Evolutionary conservation across 2,113 vertebrate genomes (phyloP), one percentile per base, ranked within the genome.

Genomic region (Lepidothrix coronata): DNA sequence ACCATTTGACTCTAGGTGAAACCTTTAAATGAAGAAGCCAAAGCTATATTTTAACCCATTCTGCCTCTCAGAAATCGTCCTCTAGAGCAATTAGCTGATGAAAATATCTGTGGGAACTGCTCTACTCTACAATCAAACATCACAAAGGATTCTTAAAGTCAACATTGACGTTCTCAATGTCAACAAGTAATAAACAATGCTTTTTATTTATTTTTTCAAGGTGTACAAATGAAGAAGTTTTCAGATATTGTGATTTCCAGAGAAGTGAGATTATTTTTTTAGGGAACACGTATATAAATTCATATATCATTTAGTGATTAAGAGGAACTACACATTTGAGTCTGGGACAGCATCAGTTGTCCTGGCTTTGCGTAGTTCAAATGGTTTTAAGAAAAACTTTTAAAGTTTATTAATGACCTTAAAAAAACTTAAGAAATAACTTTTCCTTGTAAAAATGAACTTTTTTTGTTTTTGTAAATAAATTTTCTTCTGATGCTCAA

Each of bases 301-400:
- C 2, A 1, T 37, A 4, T 61, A 31, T 68, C 15, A 35, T 12
- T 19, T 39, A 8, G 7, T 63, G 51, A n/a, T 77, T 67, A 43
- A 43, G 54, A 85, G 85, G 27, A 62, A 16, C 8, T 14, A 24
- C 8, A 6, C 13, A 8, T 57, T 57, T 73, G 27, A 37, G 6
- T 21, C 7, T 31, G 8, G 6, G 13, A 59, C 55, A 49, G 44
- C 0, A 0, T 66, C 25, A 39, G 10, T 54, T 66, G 7, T 48
- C 14, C 9, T 80, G 46, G 5, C 11, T 73, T 85, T 70, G 1
- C 1, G 14, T n/a, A 30, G 8, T 30, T 63, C 49, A 87, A 43
- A 65, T 18, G 3, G 0, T 62, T 83, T 89, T 48, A 79, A 65
- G 22, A 41, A 41, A 41, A 41, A 41, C 39, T 41, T 41, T 41